Percentiles rank a stretch among this genome's conserved stretches.
These are phyloP conservation scores for Paradoxurus hermaphroditus DNA, from an alignment of 2,113 vertebrate species.

Conservation along the genomic window DNA sequence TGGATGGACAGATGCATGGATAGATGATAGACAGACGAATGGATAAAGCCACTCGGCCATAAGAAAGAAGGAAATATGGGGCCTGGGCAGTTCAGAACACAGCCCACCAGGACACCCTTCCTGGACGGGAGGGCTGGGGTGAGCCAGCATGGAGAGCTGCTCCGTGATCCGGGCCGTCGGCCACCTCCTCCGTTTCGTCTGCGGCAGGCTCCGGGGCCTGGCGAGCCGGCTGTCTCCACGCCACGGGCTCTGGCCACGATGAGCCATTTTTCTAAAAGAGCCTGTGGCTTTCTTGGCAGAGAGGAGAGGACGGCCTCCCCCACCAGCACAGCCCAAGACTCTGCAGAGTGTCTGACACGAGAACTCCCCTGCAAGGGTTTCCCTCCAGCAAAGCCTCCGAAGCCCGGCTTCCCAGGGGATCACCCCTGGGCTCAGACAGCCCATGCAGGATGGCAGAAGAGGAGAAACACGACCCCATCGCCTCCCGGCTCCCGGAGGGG, in stretches of 20 bases:
- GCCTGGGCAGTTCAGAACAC: too few relatives aligned
- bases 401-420: not conserved
- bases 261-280: not conserved
- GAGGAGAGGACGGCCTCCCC: not conserved
- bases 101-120: not conserved
- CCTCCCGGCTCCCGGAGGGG: too few relatives aligned
- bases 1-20: too few relatives aligned
- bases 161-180: rapidly evolving
- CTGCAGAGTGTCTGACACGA: not conserved
- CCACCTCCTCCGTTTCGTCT: not conserved
- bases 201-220: not conserved
- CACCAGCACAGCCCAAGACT: not conserved
- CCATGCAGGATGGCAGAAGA: not conserved
- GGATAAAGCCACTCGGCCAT: too few relatives aligned
- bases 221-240: not conserved
- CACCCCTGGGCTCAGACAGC: rapidly evolving
- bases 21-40: too few relatives aligned
- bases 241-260: not conserved
- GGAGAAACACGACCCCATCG: not conserved
- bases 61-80: too few relatives aligned
- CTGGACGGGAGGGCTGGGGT: rapidly evolving
- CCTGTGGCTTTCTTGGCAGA: not conserved
- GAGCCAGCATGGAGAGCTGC: not conserved
- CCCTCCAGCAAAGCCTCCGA: not conserved
- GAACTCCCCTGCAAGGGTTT: too few relatives aligned